These are phyloP conservation scores for Galeruca laticollis DNA, from an alignment of 2,888 invertebrate species.

Conservation along the genomic window DNA sequence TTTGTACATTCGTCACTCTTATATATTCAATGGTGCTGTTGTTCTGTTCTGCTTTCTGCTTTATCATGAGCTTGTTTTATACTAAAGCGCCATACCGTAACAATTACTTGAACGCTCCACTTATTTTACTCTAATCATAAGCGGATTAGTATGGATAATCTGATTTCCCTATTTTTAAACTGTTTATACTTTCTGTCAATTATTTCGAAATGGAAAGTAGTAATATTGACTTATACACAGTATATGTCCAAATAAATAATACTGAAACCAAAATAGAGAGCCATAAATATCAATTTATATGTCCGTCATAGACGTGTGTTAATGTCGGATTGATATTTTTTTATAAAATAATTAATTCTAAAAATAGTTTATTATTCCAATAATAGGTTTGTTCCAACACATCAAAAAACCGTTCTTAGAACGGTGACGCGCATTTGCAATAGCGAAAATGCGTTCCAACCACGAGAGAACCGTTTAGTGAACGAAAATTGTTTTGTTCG, in stretches of 20 bases:
- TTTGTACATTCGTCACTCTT: slow-evolving; percentile 58
- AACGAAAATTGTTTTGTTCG: too few relatives aligned
- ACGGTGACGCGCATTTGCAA: too few relatives aligned
- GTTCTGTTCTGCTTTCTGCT: slow-evolving; percentile 28
- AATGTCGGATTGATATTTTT: too few relatives aligned
- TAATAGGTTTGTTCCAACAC: too few relatives aligned
- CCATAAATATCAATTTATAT: too few relatives aligned
- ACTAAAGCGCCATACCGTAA: slow-evolving; percentile 57
- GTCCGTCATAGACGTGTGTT: too few relatives aligned
- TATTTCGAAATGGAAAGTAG: neutral
- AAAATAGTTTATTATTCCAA: too few relatives aligned
- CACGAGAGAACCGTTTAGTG: too few relatives aligned
- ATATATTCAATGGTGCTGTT: slow-evolving; percentile 37
- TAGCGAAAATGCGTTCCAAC: too few relatives aligned
- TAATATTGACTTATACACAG: neutral
- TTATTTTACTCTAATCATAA: slow-evolving; percentile 31
- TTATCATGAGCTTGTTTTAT: slow-evolving; percentile 39
- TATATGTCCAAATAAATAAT: neutral
- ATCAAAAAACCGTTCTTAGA: too few relatives aligned
- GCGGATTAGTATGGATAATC: slow-evolving; percentile 13
- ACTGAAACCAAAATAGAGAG: neutral
- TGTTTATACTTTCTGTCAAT: neutral
- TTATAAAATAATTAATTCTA: too few relatives aligned
- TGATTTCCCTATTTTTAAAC: neutral
- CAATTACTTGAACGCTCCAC: slow-evolving; percentile 51